Evolutionary conservation across 2,113 vertebrate species (phyloP).

Genomic region (Paramormyrops kingsleyae): DNA sequence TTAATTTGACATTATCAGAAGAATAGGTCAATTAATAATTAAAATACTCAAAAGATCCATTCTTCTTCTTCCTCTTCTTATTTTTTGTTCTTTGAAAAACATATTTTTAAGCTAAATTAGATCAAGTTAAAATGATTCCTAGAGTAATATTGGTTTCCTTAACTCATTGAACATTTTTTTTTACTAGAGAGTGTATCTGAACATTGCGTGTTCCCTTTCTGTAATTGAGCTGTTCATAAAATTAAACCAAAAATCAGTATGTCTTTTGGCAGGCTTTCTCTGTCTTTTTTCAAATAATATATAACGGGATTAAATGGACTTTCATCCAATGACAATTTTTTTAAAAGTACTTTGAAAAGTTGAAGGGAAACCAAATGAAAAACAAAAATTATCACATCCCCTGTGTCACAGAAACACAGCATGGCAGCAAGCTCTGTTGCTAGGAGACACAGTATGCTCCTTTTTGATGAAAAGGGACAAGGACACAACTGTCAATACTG

Average conservation of each 20-base stretch:
- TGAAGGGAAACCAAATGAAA: background rate
- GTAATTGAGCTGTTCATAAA: background rate
- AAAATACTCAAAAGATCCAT: background rate
- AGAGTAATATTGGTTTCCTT: background rate
- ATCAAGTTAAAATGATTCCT: background rate
- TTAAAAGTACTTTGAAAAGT: background rate
- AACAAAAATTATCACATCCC: slow-evolving; percentile 3
- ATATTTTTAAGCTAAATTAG: background rate
- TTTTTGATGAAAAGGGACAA: slow-evolving; percentile 5
- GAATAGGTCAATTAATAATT: background rate
- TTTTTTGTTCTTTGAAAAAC: background rate
- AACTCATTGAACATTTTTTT: background rate
- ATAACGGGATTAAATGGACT: background rate
- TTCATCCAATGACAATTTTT: background rate
- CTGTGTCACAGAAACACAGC: slow-evolving; percentile 1
- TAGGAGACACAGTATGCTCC: slow-evolving; percentile 10
- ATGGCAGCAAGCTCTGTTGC: slow-evolving; percentile 3
- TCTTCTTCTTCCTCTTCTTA: background rate
- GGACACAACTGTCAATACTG: slow-evolving; percentile 9
- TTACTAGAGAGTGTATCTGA: background rate
- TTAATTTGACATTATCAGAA: background rate
- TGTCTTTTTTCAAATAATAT: background rate
- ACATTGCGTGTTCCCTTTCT: background rate
- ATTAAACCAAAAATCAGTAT: background rate
- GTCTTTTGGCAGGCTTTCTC: background rate